Evolutionary conservation across 2,888 invertebrate species (phyloP), one percentile per base, ranked within the genome.

Genomic region (Nysson spinosus): DNA sequence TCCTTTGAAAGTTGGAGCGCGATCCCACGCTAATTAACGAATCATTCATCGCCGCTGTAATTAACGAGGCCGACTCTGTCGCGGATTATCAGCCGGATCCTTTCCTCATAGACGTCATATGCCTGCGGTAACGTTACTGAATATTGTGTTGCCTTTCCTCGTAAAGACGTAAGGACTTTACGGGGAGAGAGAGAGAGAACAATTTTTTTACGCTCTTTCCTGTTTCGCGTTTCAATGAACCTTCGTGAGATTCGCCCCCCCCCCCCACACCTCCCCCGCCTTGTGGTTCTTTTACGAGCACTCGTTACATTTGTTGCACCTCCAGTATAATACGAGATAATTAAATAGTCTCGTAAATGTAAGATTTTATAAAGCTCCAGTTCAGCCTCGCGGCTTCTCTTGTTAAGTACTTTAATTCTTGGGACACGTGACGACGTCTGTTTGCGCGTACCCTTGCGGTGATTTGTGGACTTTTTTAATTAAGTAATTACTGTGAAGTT

Each of bases 11-110:
- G 64, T 72, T 71, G 64, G 64, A 69, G 75, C 76, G 72, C 76
- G 79, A 82, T 83, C 74, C 80, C 75, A 81, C 78, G 81, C 84
- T 85, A 85, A 85, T 85, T 85, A 85, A 85, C 83, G 80, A 83
- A 83, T 83, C 82, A 84, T 82, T 84, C 83, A 82, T 81, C 77
- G 78, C 63, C 61, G 69, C 75, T 78, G 81, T 83, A 83, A 83
- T 83, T 83, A 83, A 82, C 79, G 80, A 79, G 77, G 69, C 75
- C 63, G 75, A 75, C 76, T 60, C 66, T 73, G 72, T 76, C 68
- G 61, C 62, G 68, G 77, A 79, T 80, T 82, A 81, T 78, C 66
- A 60, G 55, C 51, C 68, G 62, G 60, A 67, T 78, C 69, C 69
- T 69, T 71, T 55, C 60, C 65, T 50, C 61, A 58, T 49, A 66